Evolutionary conservation across 2,113 vertebrate genomes (phyloP).

Genomic region (Eurystomus gularis): DNA sequence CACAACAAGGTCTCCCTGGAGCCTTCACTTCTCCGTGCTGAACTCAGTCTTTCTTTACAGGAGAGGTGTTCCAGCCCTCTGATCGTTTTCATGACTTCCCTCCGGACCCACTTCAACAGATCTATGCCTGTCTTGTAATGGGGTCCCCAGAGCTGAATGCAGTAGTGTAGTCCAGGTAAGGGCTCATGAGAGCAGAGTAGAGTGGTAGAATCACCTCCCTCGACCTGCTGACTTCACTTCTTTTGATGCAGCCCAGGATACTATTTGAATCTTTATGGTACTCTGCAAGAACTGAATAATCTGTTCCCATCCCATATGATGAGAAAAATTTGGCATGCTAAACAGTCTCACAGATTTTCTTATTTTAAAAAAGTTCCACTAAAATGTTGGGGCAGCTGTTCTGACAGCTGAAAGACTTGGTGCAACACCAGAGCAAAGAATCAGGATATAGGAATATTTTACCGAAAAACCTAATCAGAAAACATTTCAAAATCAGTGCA

Average conservation of each 20-base stretch:
- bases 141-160: rapidly evolving
- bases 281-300: not conserved
- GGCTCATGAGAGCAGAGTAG: not conserved
- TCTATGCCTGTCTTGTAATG: not conserved
- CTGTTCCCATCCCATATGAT: not conserved
- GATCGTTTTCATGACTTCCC: rapidly evolving
- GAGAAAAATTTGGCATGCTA: not conserved
- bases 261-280: not conserved
- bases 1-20: not conserved
- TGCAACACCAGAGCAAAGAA: not conserved
- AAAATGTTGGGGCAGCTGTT: not conserved
- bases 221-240: rapidly evolving
- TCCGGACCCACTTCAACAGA: not conserved
- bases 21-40: not conserved
- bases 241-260: not conserved
- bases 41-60: not conserved
- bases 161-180: not conserved
- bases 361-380: not conserved
- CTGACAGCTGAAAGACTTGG: not conserved
- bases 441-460: not conserved
- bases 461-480: not conserved
- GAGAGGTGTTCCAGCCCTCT: not conserved
- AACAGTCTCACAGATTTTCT: not conserved
- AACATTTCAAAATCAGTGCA: not conserved
- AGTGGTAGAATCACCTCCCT: not conserved